phyloP scores from a whole-genome alignment of 2,888 invertebrate genomes.

The Timandra comae region DNA sequence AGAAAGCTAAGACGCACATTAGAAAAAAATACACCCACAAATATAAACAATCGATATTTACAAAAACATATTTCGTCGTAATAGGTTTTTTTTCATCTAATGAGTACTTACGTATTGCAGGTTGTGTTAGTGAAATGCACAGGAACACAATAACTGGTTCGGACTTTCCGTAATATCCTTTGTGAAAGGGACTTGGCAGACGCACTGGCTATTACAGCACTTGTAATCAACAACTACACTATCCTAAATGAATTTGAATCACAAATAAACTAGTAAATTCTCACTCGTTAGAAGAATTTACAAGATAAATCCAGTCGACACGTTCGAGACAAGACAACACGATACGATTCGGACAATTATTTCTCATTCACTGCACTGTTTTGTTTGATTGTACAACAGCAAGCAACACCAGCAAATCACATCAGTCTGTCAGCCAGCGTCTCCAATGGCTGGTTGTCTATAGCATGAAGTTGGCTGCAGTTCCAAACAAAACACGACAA shows the following conservation, averaged over 20 bases:
- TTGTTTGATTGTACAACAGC: slow-evolving; percentile 14
- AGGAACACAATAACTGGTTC: slow-evolving; percentile 23
- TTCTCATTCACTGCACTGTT: slow-evolving; percentile 31
- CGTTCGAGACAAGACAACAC: slow-evolving; percentile 16
- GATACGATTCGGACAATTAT: slow-evolving; percentile 40
- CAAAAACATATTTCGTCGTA: background rate
- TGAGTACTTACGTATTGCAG: slow-evolving; percentile 40
- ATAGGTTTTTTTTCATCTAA: slow-evolving; percentile 2
- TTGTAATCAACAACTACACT: slow-evolving; percentile 16
- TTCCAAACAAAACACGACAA: slow-evolving; percentile 41
- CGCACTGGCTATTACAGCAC: slow-evolving; percentile 28
- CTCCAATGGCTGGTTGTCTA: slow-evolving; percentile 25
- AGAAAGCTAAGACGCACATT: no score
- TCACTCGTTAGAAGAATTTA: slow-evolving; percentile 37
- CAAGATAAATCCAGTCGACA: slow-evolving; percentile 33
- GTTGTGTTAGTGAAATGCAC: slow-evolving; percentile 32
- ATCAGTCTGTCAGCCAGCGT: slow-evolving; percentile 24
- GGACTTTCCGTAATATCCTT: slow-evolving; percentile 40
- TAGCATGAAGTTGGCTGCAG: slow-evolving; percentile 45
- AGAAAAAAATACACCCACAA: no score
- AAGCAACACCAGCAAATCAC: slow-evolving; percentile 6
- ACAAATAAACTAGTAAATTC: slow-evolving; percentile 20
- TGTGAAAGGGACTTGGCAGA: slow-evolving; percentile 51
- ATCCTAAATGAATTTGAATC: slow-evolving; percentile 12
- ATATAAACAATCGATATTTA: no score